These are phyloP conservation scores for Mesodorylaimus sp. DNA, from an alignment of 2,888 invertebrate species.

Conservation along the genomic window DNA sequence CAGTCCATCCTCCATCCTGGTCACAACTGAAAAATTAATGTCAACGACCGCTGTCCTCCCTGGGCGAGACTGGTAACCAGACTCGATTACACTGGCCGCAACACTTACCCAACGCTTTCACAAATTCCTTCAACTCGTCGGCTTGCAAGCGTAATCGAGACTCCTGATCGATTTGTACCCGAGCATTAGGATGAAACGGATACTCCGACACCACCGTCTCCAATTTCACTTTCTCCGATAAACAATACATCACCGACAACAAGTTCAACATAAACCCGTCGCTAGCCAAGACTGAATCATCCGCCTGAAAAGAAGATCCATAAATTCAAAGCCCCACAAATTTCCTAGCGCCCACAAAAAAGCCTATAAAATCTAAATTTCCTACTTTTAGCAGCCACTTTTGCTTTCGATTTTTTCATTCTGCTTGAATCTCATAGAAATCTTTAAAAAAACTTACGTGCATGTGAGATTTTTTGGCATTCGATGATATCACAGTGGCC, in stretches of 20 bases:
- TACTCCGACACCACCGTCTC: conserved; percentile 52
- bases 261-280: conserved; percentile 92
- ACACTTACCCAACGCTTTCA: conserved; percentile 43
- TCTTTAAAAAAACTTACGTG: conserved; percentile 37
- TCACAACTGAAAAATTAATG: too few relatives aligned
- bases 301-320: conserved; percentile 38
- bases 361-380: too few relatives aligned
- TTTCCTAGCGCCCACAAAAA: too few relatives aligned
- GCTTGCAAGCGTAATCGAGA: conserved; percentile 64
- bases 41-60: too few relatives aligned
- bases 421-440: conserved; percentile 7
- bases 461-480: conserved; percentile 70
- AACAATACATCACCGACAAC: conserved; percentile 66
- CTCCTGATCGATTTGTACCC: conserved; percentile 33
- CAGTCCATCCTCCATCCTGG: too few relatives aligned
- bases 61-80: too few relatives aligned
- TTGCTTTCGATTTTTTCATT: too few relatives aligned
- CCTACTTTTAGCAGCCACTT: too few relatives aligned
- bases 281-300: conserved; percentile 64
- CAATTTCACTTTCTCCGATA: conserved; percentile 67
- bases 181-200: conserved; percentile 53
- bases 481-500: conserved; percentile 53
- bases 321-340: not conserved
- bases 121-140: conserved; percentile 60
- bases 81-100: too few relatives aligned